Base-by-base conservation (phyloP, 2,888 invertebrate species). In the Arctia plantaginis region DNA sequence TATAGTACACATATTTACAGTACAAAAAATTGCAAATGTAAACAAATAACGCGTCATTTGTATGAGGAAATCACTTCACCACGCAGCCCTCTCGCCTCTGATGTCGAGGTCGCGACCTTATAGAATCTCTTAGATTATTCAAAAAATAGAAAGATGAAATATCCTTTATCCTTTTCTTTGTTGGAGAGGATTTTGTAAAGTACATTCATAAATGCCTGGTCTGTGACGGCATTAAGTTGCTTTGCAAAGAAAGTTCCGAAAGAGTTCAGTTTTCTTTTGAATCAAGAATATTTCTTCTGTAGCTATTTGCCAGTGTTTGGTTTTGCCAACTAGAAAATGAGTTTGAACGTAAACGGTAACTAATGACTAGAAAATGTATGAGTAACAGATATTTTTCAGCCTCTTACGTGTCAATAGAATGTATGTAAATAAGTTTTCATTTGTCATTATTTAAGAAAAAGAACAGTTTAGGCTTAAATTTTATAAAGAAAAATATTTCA, bases 171-270 rank as follows among this genome's bases (percentile, higher is more conserved):
- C 2, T 44, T 67, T 44, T 20, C 27, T 67, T 41, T 44, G 59
- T 59, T 59, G 59, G 8, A 8, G 66, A 1, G 27, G 15, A 27
- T 18, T 44, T 44, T 44, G 10, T 20, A 20, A 27, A 27, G 41
- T 66, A n/a, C n/a, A 13, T n/a, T n/a, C 77, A 80, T 77, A 75
- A 72, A 73, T 78, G 13, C 13, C 12, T n/a, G n/a, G 55, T 3
- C n/a, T 15, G 15, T 59, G 59, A 27, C 15, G 59, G 59, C 59
- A 15, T 59, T 59, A 59, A 27, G 27, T 59, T 59, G n/a, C 4
- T 59, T 59, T 27, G 59, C 27, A 59, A 27, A 27, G 27, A 27
- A 10, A n/a, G n/a, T n/a, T n/a, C n/a, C n/a, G n/a, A 27, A 59
- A 15, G 27, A 27, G 51, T 41, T 41, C 2, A 41, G 41, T 59